Percentiles rank a stretch among this genome's conserved stretches.
Conservation (phyloP, 2,113 vertebrate genomes). For the Salvelinus namaycush region DNA sequence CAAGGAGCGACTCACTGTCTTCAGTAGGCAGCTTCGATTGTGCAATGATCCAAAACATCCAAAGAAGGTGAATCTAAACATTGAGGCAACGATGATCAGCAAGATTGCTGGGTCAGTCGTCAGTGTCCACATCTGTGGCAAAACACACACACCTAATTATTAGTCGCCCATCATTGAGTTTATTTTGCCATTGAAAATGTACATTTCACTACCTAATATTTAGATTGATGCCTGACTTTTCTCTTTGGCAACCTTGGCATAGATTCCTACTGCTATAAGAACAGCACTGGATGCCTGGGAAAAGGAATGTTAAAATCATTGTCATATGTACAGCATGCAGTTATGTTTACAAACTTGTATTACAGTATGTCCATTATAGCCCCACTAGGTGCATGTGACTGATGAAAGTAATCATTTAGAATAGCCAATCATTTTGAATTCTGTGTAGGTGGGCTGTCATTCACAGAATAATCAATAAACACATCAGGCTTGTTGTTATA, state of each 20-base stretch:
- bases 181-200: neutral
- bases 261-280: constrained; percentile 76
- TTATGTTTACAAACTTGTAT: neutral
- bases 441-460: no score
- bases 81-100: constrained; percentile 70
- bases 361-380: no score
- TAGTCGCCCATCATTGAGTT: neutral
- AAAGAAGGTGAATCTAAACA: constrained; percentile 76
- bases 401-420: no score
- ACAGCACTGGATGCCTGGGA: constrained; percentile 76
- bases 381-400: no score
- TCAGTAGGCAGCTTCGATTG: constrained; percentile 68
- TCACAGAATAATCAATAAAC: no score
- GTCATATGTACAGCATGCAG: neutral
- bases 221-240: constrained; percentile 57
- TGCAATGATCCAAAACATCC: constrained; percentile 78
- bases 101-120: constrained; percentile 75
- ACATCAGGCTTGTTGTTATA: no score
- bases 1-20: constrained; percentile 49
- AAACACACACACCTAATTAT: constrained; percentile 27
- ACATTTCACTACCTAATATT: neutral
- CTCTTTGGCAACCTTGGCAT: constrained; percentile 79
- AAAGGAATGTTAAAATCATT: neutral
- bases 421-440: no score
- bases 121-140: constrained; percentile 76